A percentile compares a stretch with the other conserved stretches of the same genome.
Conservation (phyloP, 1,140 invertebrate genomes). For the Temnothorax nylanderi region DNA sequence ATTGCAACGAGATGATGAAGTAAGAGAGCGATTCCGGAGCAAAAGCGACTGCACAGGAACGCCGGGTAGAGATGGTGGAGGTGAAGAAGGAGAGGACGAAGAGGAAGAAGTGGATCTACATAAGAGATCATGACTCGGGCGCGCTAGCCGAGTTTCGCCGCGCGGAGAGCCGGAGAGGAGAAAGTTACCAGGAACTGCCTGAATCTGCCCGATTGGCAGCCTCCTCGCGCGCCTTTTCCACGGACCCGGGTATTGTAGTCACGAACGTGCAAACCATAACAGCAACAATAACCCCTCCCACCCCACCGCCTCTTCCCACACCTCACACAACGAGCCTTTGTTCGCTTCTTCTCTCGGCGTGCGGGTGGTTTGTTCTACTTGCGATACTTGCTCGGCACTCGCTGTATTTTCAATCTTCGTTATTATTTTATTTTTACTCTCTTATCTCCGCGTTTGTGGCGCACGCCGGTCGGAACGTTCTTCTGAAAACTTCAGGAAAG, state of each 20-base stretch:
- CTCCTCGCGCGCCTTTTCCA: slow-evolving; percentile 71
- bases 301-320: slow-evolving; percentile 25
- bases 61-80: slow-evolving; percentile 31
- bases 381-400: slow-evolving; percentile 21
- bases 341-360: slow-evolving; percentile 46
- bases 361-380: slow-evolving; percentile 43
- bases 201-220: slow-evolving; percentile 78
- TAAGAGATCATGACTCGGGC: slow-evolving; percentile 80
- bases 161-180: slow-evolving; percentile 70
- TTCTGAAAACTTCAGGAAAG: slow-evolving; percentile 14
- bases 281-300: slow-evolving; percentile 57
- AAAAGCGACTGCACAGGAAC: slow-evolving; percentile 61
- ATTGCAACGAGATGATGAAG: slow-evolving; percentile 61
- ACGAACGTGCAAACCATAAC: slow-evolving; percentile 74
- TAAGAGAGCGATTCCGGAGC: slow-evolving; percentile 69
- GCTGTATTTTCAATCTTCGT: slow-evolving; percentile 53
- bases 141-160: slow-evolving; percentile 79
- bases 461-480: not conserved
- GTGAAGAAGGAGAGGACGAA: not conserved
- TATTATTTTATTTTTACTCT: slow-evolving; percentile 40
- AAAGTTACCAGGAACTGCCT: slow-evolving; percentile 80
- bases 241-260: slow-evolving; percentile 75
- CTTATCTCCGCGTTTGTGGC: not conserved
- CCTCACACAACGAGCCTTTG: slow-evolving; percentile 62
- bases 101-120: slow-evolving; percentile 72